Evolutionary conservation across 2,113 vertebrate genomes (phyloP).

Genomic region (Carlito syrichta): DNA sequence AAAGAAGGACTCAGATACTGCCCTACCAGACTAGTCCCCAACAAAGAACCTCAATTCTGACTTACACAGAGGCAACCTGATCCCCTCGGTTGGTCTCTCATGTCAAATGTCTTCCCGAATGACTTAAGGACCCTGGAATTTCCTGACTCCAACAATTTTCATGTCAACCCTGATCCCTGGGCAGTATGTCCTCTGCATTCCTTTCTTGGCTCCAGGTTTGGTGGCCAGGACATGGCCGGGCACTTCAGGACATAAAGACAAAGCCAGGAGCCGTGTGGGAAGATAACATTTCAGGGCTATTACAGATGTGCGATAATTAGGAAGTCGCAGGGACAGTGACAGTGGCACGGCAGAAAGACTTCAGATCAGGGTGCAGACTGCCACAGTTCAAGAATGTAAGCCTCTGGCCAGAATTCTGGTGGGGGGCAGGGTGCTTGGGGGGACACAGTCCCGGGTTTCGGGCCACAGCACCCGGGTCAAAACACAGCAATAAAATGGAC

Average conservation of each 20-base stretch:
- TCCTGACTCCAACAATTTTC: slow-evolving; percentile 67
- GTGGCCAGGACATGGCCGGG: slow-evolving; percentile 54
- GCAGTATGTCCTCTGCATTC: slow-evolving; percentile 49
- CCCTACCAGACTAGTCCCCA: slow-evolving; percentile 21
- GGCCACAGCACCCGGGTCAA: not conserved
- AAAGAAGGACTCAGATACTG: not conserved
- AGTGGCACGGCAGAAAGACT: not conserved
- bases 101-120: slow-evolving; percentile 65
- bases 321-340: not conserved
- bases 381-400: not conserved
- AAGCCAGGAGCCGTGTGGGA: slow-evolving; percentile 29
- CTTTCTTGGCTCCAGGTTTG: slow-evolving; percentile 47
- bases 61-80: slow-evolving; percentile 50
- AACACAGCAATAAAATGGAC: not conserved
- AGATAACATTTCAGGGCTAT: slow-evolving; percentile 21
- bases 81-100: slow-evolving; percentile 48
- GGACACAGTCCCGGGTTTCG: not conserved
- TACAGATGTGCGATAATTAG: not conserved
- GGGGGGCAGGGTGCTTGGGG: not conserved
- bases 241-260: slow-evolving; percentile 71
- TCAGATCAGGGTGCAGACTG: slow-evolving; percentile 3
- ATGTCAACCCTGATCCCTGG: slow-evolving; percentile 59
- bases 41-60: not conserved
- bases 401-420: not conserved
- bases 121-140: slow-evolving; percentile 67